Evolutionary conservation across 2,797 vertebrate genomes (phyloP).

Genomic region (Rachycentron canadum): DNA sequence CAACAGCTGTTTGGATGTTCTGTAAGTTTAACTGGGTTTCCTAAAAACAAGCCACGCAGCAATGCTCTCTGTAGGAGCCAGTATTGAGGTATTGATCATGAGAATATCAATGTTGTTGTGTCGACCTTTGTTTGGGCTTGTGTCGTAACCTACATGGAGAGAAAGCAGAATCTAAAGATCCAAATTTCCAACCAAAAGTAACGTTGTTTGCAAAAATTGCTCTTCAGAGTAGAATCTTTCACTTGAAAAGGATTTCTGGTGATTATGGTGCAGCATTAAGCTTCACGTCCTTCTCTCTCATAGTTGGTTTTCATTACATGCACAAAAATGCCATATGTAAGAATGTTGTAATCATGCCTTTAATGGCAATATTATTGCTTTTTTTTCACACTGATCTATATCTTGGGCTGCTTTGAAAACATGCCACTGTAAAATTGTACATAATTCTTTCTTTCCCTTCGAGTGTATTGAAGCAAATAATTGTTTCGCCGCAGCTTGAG

Average conservation of each 20-base stretch:
- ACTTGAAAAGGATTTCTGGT: neutral
- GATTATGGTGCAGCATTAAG: neutral
- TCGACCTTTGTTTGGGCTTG: neutral
- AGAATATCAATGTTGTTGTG: neutral
- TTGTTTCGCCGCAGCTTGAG: conserved; percentile 37
- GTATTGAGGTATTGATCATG: neutral
- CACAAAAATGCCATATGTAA: neutral
- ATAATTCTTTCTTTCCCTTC: conserved; percentile 27
- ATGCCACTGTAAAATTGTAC: neutral
- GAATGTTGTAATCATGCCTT: neutral
- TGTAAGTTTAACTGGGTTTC: neutral
- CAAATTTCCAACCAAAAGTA: neutral
- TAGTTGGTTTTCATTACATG: neutral
- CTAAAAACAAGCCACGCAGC: neutral
- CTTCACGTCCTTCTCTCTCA: rapidly evolving
- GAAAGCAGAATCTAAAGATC: neutral
- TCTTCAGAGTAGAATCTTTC: neutral
- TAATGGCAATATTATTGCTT: neutral
- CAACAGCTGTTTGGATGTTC: neutral
- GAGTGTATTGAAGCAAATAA: conserved; percentile 48
- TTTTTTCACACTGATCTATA: neutral
- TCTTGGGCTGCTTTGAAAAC: neutral
- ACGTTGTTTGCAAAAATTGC: neutral
- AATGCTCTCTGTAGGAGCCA: neutral
- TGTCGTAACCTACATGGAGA: neutral